phyloP scores from a whole-genome alignment of 2,888 invertebrate species.

The Alloplasta piceator region DNA sequence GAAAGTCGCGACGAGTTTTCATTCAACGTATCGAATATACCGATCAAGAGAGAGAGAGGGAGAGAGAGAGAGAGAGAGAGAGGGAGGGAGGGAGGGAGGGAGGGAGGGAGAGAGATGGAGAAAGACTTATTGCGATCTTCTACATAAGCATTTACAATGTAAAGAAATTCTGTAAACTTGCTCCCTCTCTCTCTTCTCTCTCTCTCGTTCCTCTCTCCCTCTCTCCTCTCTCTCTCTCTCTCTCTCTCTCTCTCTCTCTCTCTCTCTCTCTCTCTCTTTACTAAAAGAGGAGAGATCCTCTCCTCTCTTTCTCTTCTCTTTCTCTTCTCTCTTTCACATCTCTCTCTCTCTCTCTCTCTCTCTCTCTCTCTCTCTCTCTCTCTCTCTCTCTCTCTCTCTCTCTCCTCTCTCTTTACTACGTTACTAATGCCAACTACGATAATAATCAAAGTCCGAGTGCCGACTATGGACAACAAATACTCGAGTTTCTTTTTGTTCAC shows the following conservation, averaged over 20 bases:
- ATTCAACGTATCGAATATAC: slow-evolving; percentile 63
- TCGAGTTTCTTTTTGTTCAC: slow-evolving; percentile 42
- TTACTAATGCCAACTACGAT: slow-evolving; percentile 1
- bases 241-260: too few relatives aligned
- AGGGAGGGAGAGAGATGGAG: too few relatives aligned
- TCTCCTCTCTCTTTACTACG: background rate
- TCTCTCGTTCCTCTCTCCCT: too few relatives aligned
- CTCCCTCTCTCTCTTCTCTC: slow-evolving; percentile 16
- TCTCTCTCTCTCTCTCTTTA: background rate
- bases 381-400: background rate
- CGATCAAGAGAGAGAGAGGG: slow-evolving; percentile 29
- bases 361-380: background rate
- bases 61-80: too few relatives aligned
- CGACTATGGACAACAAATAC: slow-evolving; percentile 33
- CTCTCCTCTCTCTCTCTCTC: slow-evolving; percentile 1
- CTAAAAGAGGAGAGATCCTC: too few relatives aligned
- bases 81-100: too few relatives aligned
- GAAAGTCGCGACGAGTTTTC: slow-evolving; percentile 59
- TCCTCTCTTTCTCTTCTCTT: too few relatives aligned
- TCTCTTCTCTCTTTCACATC: background rate
- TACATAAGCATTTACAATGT: slow-evolving; percentile 23
- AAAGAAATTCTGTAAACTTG: slow-evolving; percentile 22
- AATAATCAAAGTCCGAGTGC: slow-evolving; percentile 41
- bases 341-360: background rate
- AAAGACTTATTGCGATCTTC: background rate